Evolutionary conservation across 2,888 invertebrate genomes (phyloP).

Genomic region (Sarcophaga variegata): DNA sequence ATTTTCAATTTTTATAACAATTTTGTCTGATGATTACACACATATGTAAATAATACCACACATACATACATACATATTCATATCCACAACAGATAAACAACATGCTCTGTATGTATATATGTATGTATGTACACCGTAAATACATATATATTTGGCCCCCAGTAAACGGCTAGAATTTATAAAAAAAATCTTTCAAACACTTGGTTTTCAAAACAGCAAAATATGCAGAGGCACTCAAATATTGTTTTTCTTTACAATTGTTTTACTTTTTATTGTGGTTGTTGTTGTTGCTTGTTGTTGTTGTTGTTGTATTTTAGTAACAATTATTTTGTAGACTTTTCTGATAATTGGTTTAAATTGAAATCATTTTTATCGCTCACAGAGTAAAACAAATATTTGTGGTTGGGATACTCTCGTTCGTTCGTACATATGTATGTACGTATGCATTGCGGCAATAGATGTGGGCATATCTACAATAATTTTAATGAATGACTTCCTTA

Average conservation of each 20-base stretch:
- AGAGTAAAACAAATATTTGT: constrained; percentile 29
- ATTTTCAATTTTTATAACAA: constrained; percentile 60
- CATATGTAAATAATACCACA: not conserved
- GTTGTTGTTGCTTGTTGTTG: not conserved
- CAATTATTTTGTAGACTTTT: constrained; percentile 55
- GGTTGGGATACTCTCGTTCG: not conserved
- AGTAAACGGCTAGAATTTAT: not conserved
- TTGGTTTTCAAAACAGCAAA: not conserved
- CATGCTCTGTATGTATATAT: not conserved
- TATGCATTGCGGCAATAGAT: constrained; percentile 47
- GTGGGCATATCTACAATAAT: constrained; percentile 63
- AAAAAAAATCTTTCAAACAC: not conserved
- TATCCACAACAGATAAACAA: not conserved
- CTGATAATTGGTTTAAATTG: constrained; percentile 64
- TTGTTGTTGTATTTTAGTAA: constrained; percentile 17
- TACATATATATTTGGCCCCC: not conserved
- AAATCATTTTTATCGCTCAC: constrained; percentile 53
- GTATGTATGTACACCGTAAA: too few relatives aligned
- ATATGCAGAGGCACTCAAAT: not conserved
- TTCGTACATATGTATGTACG: not conserved
- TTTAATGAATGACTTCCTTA: constrained; percentile 64
- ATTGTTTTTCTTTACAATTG: not conserved
- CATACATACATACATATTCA: not conserved
- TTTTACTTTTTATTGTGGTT: too few relatives aligned
- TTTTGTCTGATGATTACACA: not conserved